phyloP scores from a whole-genome alignment of 35 echinoderm and acorn worm genomes.

The Holothuria glaberrima region DNA sequence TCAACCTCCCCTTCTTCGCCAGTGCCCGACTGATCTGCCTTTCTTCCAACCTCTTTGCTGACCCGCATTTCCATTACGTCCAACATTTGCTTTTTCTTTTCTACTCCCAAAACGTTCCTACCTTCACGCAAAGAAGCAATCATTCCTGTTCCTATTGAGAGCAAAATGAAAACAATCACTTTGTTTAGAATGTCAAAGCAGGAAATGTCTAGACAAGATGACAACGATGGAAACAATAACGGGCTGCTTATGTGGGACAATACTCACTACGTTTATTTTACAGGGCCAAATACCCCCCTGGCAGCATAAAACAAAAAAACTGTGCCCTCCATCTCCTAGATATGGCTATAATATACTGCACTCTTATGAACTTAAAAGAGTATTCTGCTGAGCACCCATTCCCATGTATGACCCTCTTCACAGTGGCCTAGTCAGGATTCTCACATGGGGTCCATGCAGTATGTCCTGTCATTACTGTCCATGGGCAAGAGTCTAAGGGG shows the following conservation, averaged over 20 bases:
- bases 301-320: not conserved
- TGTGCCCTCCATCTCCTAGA: not conserved
- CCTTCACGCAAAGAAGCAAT: not conserved
- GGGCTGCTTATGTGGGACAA: not conserved
- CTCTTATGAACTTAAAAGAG: too few species aligned
- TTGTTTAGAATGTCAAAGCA: not conserved
- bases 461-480: too few species aligned
- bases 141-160: not conserved
- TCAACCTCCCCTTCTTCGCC: not conserved
- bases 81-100: not conserved
- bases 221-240: not conserved
- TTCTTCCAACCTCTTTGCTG: too few species aligned
- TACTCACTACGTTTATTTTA: not conserved
- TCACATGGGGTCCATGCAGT: too few species aligned
- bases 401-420: too few species aligned
- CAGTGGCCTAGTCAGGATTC: too few species aligned
- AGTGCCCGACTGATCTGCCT: too few species aligned
- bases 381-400: too few species aligned
- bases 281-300: not conserved
- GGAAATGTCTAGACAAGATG: not conserved
- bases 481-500: too few species aligned
- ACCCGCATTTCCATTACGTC: not conserved
- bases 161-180: not conserved
- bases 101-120: conserved; percentile 2
- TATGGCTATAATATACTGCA: too few species aligned